Conservation (phyloP, 2,888 invertebrate genomes). For the Linnaemya tessellans region DNA sequence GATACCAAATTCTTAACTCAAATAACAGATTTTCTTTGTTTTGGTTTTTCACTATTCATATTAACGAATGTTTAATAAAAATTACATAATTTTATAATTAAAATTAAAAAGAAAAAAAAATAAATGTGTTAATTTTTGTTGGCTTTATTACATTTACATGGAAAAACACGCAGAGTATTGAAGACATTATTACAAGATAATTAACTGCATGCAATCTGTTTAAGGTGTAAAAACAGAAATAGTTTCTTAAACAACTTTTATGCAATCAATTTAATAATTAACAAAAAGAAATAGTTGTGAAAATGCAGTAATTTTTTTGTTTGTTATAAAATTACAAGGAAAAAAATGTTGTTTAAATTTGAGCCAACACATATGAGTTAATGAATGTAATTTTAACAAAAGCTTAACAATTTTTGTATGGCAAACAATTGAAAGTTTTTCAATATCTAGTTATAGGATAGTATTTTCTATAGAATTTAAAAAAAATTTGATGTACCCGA, state of each 20-base stretch:
- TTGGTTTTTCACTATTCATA: not conserved
- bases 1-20: not conserved
- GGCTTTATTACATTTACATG: constrained; percentile 35
- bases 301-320: constrained; percentile 30
- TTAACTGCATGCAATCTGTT: constrained; percentile 69
- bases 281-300: constrained; percentile 53
- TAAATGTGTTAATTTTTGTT: not conserved
- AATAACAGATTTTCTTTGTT: not conserved
- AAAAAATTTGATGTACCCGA: too few species aligned
- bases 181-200: constrained; percentile 63
- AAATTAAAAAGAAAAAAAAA: constrained; percentile 12
- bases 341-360: constrained; percentile 2
- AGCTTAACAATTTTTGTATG: too few species aligned
- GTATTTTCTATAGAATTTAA: too few species aligned
- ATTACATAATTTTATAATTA: constrained; percentile 57
- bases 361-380: not conserved
- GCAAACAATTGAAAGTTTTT: too few species aligned
- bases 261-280: constrained; percentile 65
- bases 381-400: not conserved
- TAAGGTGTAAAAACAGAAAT: constrained; percentile 55
- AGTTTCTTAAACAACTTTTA: constrained; percentile 64
- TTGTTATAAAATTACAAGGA: not conserved
- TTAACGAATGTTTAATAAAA: constrained; percentile 15
- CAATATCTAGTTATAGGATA: too few species aligned
- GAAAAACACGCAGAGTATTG: constrained; percentile 49